Base-by-base conservation (phyloP, 2,888 invertebrate species). In the Chrysolina americana region DNA sequence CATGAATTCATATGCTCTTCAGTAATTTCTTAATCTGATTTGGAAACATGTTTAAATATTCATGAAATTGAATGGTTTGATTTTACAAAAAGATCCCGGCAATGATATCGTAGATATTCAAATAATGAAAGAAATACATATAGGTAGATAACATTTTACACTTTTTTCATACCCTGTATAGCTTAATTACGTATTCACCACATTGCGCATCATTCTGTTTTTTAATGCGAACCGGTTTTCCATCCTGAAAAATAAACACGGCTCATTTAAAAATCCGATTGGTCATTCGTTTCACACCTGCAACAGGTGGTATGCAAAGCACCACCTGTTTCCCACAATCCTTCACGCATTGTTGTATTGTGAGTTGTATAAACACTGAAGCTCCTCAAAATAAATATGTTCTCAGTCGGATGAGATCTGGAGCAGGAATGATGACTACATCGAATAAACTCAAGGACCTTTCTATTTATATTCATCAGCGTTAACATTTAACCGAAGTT, bases 371-470 rank as follows among this genome's bases (percentile, higher is more conserved):
- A 76, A 41, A 59, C 23, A 21, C n/a, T 28, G 36, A 2, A 11
- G 9, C n/a, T 47, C 28, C 41, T 65, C 70, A 76, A 74, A 65
- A 70, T 75, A 78, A 79, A 74, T 66, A 70, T 75, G 75, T 68
- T 62, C 73, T 66, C 70, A 75, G n/a, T n/a, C n/a, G n/a, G 50
- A 65, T 71, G 47, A 47, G 74, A 41, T 68, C 41, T 68, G 72
- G 62, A 62, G 65, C 59, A 50, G 28, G 17, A 68, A 65, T 50
- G 53, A 59, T 41, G 71, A 70, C 75, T 63, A 66, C 72, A 70
- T 66, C 63, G 71, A 77, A 76, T 74, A 78, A 36, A 74, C 75
- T 81, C 82, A 82, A 82, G 82, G 82, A 81, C 81, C 77, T 76
- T 76, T 81, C 82, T 82, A 81, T 82, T 81, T 81, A 81, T 82